A percentile compares a stretch with the other conserved stretches of the same genome.
Evolutionary conservation across 2,888 invertebrate genomes (phyloP).

Genomic region (Drosophila mimica): DNA sequence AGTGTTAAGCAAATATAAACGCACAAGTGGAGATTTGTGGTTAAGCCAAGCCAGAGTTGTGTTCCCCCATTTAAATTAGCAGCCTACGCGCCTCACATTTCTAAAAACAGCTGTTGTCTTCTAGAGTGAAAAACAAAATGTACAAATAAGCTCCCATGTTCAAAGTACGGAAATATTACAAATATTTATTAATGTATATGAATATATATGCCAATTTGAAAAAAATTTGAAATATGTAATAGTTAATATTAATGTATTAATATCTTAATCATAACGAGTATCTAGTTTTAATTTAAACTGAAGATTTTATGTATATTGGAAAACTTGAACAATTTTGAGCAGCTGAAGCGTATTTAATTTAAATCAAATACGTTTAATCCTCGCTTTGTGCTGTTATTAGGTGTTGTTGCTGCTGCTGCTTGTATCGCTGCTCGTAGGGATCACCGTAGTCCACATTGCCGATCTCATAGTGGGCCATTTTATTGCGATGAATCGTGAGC

Average conservation of each 20-base stretch:
- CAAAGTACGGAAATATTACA: neutral
- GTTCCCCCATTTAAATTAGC: constrained; percentile 20
- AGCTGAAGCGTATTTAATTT: neutral
- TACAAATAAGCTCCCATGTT: neutral
- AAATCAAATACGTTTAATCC: constrained; percentile 13
- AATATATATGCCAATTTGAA: neutral
- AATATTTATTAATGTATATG: neutral
- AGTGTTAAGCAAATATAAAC: neutral
- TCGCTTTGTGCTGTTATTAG: constrained; percentile 2
- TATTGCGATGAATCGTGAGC: constrained; percentile 66
- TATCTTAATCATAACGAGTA: neutral
- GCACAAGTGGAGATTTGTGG: neutral
- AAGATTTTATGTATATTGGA: neutral
- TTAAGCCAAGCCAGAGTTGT: constrained; percentile 18
- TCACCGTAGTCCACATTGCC: constrained; percentile 57
- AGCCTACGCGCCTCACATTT: constrained; percentile 14
- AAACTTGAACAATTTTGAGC: neutral
- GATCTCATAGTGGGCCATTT: constrained; percentile 60
- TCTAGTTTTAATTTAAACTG: neutral
- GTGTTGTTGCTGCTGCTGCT: constrained; percentile 30
- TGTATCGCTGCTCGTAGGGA: constrained; percentile 51
- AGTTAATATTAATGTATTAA: neutral
- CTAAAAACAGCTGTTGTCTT: constrained; percentile 23
- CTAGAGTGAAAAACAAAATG: constrained; percentile 4
- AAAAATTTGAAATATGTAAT: neutral